These are phyloP conservation scores for Drosophila murphyi DNA, from an alignment of 1,140 invertebrate genomes.

Conservation along the genomic window DNA sequence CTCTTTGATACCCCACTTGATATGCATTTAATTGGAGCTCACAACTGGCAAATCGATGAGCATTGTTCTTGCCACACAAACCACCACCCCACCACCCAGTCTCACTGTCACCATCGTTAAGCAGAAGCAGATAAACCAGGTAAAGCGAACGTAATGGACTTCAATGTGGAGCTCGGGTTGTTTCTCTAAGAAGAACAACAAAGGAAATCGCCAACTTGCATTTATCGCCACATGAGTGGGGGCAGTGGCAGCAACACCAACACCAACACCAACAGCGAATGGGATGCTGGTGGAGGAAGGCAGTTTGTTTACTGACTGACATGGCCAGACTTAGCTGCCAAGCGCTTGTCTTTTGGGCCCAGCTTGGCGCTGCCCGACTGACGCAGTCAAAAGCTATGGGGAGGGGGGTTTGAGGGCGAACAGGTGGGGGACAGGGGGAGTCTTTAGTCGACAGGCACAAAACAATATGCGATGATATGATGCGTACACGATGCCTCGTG, in stretches of 20 bases:
- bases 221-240: slow-evolving; percentile 54
- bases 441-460: slow-evolving; percentile 8
- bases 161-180: slow-evolving; percentile 37
- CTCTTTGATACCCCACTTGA: slow-evolving; percentile 31
- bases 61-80: slow-evolving; percentile 22
- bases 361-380: slow-evolving; percentile 44
- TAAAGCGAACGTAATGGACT: slow-evolving; percentile 53
- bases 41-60: slow-evolving; percentile 40
- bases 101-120: not conserved
- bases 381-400: not conserved
- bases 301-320: slow-evolving; percentile 14
- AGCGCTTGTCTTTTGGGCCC: slow-evolving; percentile 63
- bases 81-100: not conserved
- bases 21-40: slow-evolving; percentile 48
- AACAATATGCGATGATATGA: slow-evolving; percentile 67
- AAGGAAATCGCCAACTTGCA: slow-evolving; percentile 76
- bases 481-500: slow-evolving; percentile 47
- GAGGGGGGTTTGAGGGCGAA: not conserved
- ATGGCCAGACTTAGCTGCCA: slow-evolving; percentile 52
- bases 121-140: slow-evolving; percentile 21
- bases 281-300: not conserved
- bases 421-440: not conserved
- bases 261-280: no score
- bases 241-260: not conserved
- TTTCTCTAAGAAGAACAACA: slow-evolving; percentile 46